Evolutionary conservation across 2,888 invertebrate genomes (phyloP).

Genomic region (Pantelozetes paolii): DNA sequence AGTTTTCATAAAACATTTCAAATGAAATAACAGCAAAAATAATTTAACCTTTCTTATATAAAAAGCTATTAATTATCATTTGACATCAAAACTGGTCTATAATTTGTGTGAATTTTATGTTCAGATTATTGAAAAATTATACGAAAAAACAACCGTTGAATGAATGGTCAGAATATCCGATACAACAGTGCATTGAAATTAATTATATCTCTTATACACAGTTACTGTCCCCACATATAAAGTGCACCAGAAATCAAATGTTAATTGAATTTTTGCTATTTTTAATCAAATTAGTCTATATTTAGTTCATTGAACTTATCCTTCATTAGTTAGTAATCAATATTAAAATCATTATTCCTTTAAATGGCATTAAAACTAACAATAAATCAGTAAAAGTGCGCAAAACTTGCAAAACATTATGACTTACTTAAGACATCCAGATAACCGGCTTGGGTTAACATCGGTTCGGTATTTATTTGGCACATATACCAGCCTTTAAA

Average conservation of each 20-base stretch:
- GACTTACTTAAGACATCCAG: conserved; percentile 84
- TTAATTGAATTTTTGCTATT: conserved; percentile 7
- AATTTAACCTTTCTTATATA: neutral
- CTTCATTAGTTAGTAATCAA: neutral
- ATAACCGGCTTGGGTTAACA: conserved; percentile 91
- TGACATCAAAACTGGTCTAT: conserved; percentile 8
- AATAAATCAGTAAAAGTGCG: neutral
- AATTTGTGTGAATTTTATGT: conserved; percentile 12
- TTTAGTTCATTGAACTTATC: neutral
- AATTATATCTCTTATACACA: neutral
- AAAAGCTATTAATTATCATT: conserved; percentile 9
- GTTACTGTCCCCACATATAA: neutral
- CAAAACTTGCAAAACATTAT: neutral
- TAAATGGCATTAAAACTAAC: neutral
- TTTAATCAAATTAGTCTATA: neutral
- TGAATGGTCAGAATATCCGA: neutral
- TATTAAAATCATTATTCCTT: neutral
- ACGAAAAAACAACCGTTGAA: neutral
- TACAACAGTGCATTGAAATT: neutral
- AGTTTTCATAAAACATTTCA: neutral
- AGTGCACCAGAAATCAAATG: neutral
- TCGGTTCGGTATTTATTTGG: conserved; percentile 86
- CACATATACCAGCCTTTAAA: conserved; percentile 64
- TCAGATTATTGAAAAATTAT: conserved; percentile 23
- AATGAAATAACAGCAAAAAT: neutral